These are phyloP conservation scores for Zenarchopterus dispar DNA, from an alignment of 2,797 vertebrate genomes.

Conservation along the genomic window DNA sequence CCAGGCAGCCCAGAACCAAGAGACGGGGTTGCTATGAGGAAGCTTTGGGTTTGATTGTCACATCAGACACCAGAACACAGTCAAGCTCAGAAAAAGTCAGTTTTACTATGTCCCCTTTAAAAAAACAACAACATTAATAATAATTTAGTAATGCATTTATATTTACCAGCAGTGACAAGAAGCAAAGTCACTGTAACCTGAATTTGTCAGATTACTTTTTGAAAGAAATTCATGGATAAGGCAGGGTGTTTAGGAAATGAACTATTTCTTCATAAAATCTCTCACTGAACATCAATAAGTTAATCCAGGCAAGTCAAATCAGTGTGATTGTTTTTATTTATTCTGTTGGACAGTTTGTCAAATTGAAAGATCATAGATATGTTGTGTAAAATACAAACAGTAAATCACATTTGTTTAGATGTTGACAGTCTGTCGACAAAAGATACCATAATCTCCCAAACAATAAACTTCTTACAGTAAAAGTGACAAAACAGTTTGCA, in stretches of 20 bases:
- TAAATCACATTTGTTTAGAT: too few species aligned
- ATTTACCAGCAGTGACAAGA: neutral
- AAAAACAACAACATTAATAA: too few species aligned
- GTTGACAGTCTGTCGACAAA: too few species aligned
- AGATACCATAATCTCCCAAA: neutral
- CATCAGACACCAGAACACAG: too few species aligned
- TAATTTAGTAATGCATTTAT: too few species aligned
- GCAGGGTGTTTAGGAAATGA: neutral
- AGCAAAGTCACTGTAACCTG: neutral
- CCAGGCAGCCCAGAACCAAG: too few species aligned
- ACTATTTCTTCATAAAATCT: neutral
- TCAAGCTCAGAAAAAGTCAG: too few species aligned
- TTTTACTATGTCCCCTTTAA: too few species aligned
- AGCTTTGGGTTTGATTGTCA: too few species aligned
- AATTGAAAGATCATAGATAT: too few species aligned
- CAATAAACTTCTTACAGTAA: neutral
- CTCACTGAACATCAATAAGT: neutral
- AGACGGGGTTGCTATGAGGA: too few species aligned
- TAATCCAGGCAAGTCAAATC: neutral
- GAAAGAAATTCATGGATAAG: neutral
- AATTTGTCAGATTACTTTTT: neutral
- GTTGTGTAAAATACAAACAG: too few species aligned
- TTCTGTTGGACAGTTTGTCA: neutral
- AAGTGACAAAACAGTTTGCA: neutral
- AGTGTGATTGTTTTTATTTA: neutral